Percentiles rank a stretch among this genome's conserved stretches.
phyloP scores from a whole-genome alignment of 2,797 vertebrate species.

The Helarctos malayanus region DNA sequence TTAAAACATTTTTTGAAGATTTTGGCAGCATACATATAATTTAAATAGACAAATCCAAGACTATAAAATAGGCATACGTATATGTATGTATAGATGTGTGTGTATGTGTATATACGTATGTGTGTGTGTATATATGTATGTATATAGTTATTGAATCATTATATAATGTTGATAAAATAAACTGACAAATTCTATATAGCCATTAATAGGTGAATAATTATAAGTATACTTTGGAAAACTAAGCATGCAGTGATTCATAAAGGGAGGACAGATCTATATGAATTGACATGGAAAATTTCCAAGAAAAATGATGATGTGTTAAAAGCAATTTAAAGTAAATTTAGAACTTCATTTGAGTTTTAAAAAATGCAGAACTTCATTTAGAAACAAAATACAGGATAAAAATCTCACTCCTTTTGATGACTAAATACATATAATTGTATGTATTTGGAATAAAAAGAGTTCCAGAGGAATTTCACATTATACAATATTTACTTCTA shows the following conservation, averaged over 20 bases:
- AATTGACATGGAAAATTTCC: not conserved
- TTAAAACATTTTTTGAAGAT: conserved; percentile 50
- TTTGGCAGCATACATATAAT: not conserved
- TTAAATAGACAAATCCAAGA: conserved; percentile 14
- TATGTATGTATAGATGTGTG: not conserved
- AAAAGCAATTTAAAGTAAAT: conserved; percentile 5
- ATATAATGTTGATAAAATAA: not conserved
- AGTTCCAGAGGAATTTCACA: not conserved
- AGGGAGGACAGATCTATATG: not conserved
- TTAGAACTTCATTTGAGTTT: not conserved
- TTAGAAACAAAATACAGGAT: not conserved
- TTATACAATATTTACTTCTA: not conserved
- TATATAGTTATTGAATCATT: not conserved
- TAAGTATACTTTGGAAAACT: not conserved
- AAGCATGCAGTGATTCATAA: not conserved
- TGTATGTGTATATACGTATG: fast-evolving
- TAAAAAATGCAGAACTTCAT: not conserved
- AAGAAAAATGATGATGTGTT: not conserved
- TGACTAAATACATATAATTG: not conserved
- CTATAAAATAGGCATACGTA: not conserved
- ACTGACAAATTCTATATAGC: not conserved
- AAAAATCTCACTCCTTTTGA: not conserved
- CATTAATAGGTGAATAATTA: not conserved
- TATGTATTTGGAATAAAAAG: not conserved
- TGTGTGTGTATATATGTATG: not conserved